These are phyloP conservation scores for Troides oblongomaculatus DNA, from an alignment of 2,888 invertebrate genomes.

Conservation along the genomic window DNA sequence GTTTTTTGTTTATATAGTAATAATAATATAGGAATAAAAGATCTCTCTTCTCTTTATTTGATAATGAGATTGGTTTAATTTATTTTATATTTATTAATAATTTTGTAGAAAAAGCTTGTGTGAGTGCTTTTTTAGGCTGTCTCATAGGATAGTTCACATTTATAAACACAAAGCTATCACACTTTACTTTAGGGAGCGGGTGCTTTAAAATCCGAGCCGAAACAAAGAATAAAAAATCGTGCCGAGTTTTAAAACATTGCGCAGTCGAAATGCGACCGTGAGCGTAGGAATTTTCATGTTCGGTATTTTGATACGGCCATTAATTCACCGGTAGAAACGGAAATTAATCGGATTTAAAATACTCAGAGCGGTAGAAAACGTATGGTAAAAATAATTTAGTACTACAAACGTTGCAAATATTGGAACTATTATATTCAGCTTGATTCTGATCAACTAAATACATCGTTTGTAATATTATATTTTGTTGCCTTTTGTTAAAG, in stretches of 20 bases:
- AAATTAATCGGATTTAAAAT: conserved; percentile 11
- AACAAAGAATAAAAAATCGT: conserved; percentile 23
- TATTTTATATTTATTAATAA: not conserved
- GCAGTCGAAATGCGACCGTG: conserved; percentile 17
- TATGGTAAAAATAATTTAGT: not conserved
- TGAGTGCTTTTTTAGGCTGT: conserved; percentile 4
- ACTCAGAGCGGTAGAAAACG: not conserved
- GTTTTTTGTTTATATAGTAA: too few species aligned
- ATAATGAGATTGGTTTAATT: not conserved
- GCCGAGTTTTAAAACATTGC: conserved; percentile 16
- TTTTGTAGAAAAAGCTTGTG: not conserved
- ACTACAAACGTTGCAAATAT: not conserved
- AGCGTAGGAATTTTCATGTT: conserved; percentile 17
- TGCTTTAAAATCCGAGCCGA: conserved; percentile 22
- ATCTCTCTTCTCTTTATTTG: too few species aligned
- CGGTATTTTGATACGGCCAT: conserved; percentile 21
- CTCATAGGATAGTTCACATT: conserved; percentile 14
- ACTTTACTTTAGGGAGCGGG: conserved; percentile 24
- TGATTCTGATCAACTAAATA: not conserved
- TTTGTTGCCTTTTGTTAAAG: too few species aligned
- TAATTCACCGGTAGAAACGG: conserved; percentile 9
- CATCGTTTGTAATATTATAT: too few species aligned
- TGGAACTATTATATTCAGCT: not conserved
- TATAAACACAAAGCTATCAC: conserved; percentile 25
- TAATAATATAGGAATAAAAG: too few species aligned